Percentiles rank a stretch among this genome's conserved stretches.
Evolutionary conservation across 2,888 invertebrate genomes (phyloP).

Genomic region (Limenitis camilla): DNA sequence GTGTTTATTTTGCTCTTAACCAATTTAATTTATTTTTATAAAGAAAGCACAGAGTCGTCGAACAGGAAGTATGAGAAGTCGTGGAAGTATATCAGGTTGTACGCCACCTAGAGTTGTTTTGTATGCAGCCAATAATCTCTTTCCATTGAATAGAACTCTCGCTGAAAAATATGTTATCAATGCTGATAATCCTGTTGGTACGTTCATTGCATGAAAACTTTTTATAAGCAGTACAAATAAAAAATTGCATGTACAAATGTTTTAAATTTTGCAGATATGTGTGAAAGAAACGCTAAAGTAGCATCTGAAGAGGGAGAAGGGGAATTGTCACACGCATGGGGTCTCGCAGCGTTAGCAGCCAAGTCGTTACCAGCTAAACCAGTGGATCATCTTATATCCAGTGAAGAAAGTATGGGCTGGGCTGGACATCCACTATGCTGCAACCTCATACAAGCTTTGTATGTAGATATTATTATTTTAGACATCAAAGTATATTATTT

Average conservation of each 20-base stretch:
- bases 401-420: constrained; percentile 84
- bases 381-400: constrained; percentile 53
- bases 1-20: too few relatives aligned
- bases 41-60: constrained; percentile 69
- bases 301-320: constrained; percentile 84
- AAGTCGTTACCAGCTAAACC: constrained; percentile 55
- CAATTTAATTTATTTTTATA: too few relatives aligned
- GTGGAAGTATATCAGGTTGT: constrained; percentile 63
- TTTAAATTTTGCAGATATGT: constrained; percentile 74
- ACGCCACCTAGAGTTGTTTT: constrained; percentile 78
- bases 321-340: constrained; percentile 93
- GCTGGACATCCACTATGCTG: constrained; percentile 90
- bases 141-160: constrained; percentile 85
- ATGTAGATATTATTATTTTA: constrained; percentile 40
- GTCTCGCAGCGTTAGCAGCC: constrained; percentile 83
- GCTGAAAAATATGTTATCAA: constrained; percentile 87
- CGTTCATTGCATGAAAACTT: constrained; percentile 1
- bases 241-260: not conserved
- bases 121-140: constrained; percentile 83
- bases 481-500: not conserved
- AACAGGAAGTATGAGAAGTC: constrained; percentile 62
- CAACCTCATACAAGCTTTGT: constrained; percentile 89
- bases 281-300: constrained; percentile 84
- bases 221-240: not conserved
- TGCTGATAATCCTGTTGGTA: constrained; percentile 64